Evolutionary conservation across 2,797 vertebrate species (phyloP), one percentile per base, ranked within the genome.

Genomic region (Spinus pinus): DNA sequence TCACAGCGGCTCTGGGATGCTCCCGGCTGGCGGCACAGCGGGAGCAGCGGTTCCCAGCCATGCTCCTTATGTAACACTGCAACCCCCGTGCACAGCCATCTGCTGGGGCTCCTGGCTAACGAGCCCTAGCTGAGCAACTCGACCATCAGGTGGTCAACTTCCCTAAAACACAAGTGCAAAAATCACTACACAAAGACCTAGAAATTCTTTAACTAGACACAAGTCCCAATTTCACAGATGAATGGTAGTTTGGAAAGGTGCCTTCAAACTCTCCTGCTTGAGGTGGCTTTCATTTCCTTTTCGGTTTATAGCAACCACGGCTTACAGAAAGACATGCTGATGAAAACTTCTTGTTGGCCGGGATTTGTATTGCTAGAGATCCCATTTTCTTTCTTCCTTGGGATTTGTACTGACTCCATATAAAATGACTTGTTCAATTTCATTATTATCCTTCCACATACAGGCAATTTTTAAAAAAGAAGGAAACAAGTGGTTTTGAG

Each of bases 91-190:
- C 57, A 35, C 73, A 74, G 92, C 90, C 92, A 88, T 75, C 88
- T 78, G 92, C 89, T n/a, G 30, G 10, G 75, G 73, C 57, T 67
- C 37, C 16, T 30, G 66, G 21, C 61, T 33, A 66, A 92, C 23
- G 1, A 72, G 47, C 35, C 3, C 0, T 2, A 39, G 37, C 12
- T 0, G 0, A 69, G 50, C 1, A 6, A 31, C 73, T 54, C 62
- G 5, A 41, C 53, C 57, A 28, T 46, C 74, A 54, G 7, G 64
- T 27, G 61, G 61, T 5, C 47, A 67, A n/a, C 57, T 33, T 39
- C 86, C 86, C 81, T 10, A 80, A 92, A 92, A 87, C 42, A 85
- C 74, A 78, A 2, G 3, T 27, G 69, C 57, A 67, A 82, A 87
- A 89, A 65, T 23, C 72, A 7, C 84, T 64, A 37, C 49, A 87